Evolutionary conservation across 2,797 vertebrate genomes (phyloP).

Genomic region (Poeciliopsis infans): DNA sequence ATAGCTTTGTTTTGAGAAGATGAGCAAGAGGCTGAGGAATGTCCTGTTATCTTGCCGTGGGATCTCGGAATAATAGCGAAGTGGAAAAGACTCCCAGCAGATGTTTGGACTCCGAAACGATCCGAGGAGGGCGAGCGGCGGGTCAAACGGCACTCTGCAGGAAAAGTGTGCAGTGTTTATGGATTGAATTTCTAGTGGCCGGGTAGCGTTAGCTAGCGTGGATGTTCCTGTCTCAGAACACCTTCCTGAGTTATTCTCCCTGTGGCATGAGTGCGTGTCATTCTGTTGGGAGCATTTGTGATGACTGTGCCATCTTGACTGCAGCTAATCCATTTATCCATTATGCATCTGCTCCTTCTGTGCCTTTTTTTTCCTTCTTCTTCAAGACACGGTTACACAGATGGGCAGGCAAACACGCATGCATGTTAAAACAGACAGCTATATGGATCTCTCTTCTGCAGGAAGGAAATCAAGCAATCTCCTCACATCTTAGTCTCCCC

Average conservation of each 20-base stretch:
- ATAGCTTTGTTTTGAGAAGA: slow-evolving; percentile 66
- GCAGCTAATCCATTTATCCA: slow-evolving; percentile 31
- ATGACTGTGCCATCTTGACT: slow-evolving; percentile 16
- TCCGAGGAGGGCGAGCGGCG: slow-evolving; percentile 31
- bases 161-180: slow-evolving; percentile 53
- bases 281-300: slow-evolving; percentile 44
- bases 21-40: slow-evolving; percentile 29
- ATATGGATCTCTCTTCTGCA: slow-evolving; percentile 21
- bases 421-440: slow-evolving; percentile 34
- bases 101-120: slow-evolving; percentile 51
- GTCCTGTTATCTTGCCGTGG: slow-evolving; percentile 36
- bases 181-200: slow-evolving; percentile 51
- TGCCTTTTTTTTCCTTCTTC: not conserved
- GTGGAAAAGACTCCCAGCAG: slow-evolving; percentile 55
- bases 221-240: slow-evolving; percentile 39
- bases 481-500: slow-evolving; percentile 38
- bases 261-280: slow-evolving; percentile 30
- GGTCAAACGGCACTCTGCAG: slow-evolving; percentile 59
- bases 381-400: slow-evolving; percentile 5
- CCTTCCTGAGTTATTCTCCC: slow-evolving; percentile 29
- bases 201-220: slow-evolving; percentile 34
- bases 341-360: slow-evolving; percentile 9
- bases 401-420: slow-evolving; percentile 28
- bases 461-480: slow-evolving; percentile 59
- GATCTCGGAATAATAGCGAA: slow-evolving; percentile 61